Evolutionary conservation across 2,888 invertebrate genomes (phyloP).

Genomic region (Microctonus aethiopoides): DNA sequence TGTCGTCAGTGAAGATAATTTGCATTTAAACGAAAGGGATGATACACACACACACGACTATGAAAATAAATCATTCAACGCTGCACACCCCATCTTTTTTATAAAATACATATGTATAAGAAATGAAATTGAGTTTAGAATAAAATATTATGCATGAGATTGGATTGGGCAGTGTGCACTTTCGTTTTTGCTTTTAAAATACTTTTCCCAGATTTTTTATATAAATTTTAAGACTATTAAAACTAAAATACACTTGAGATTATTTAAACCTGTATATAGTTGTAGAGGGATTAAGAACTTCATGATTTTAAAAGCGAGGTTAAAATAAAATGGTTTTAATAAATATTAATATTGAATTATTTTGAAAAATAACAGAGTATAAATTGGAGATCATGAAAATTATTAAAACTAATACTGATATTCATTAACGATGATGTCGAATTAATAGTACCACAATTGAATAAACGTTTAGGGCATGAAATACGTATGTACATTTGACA

Average conservation of each 20-base stretch:
- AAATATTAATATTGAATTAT: no score
- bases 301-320: no score
- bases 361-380: neutral
- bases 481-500: conserved; percentile 4
- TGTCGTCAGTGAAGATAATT: conserved; percentile 54
- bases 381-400: neutral
- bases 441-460: conserved; percentile 42
- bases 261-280: no score
- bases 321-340: no score
- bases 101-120: neutral
- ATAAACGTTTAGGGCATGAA: conserved; percentile 34
- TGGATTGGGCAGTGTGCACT: neutral
- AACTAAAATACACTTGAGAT: no score
- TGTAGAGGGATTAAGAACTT: no score
- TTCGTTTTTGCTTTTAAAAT: neutral
- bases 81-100: neutral
- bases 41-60: neutral
- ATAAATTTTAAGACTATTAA: no score
- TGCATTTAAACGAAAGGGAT: conserved; percentile 56
- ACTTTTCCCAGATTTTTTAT: no score
- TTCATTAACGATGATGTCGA: neutral
- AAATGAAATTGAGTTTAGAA: neutral
- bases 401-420: neutral
- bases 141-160: neutral
- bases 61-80: neutral